phyloP scores from a whole-genome alignment of 2,113 vertebrate genomes.

The Pelmatolapia mariae region DNA sequence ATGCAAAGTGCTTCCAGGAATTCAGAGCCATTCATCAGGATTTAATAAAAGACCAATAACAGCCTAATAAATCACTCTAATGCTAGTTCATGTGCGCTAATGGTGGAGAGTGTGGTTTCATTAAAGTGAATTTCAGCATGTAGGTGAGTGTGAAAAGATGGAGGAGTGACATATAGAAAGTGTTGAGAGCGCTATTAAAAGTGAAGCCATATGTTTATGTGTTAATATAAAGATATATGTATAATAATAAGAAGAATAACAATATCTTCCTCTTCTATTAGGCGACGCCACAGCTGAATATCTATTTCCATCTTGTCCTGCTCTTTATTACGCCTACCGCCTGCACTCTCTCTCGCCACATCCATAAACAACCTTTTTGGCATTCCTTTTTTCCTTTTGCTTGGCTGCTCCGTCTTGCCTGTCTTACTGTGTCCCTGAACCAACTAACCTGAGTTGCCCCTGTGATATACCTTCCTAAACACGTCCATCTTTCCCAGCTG shows the following conservation, averaged over 20 bases:
- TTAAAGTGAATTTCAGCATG: not conserved
- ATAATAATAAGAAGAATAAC: not conserved
- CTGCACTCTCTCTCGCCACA: not conserved
- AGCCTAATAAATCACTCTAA: slow-evolving; percentile 24
- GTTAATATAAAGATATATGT: not conserved
- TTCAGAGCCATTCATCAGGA: slow-evolving; percentile 20
- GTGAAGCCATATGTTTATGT: not conserved
- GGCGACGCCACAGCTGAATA: not conserved
- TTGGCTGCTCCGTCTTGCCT: accelerated
- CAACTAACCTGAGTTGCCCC: not conserved
- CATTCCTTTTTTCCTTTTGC: not conserved
- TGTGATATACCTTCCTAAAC: not conserved
- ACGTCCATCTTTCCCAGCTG: accelerated
- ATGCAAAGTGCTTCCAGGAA: not conserved
- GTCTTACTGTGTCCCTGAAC: not conserved
- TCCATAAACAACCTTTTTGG: not conserved
- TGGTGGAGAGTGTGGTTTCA: not conserved
- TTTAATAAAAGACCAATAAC: slow-evolving; percentile 42
- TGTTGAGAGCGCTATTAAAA: not conserved
- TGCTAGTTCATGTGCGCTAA: not conserved
- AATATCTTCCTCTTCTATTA: not conserved
- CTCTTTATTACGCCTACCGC: not conserved
- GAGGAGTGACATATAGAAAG: not conserved
- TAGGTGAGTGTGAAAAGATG: not conserved
- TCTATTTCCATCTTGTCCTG: not conserved